Evolutionary conservation across 1,140 invertebrate species (phyloP).

Genomic region (Gryon sp.): DNA sequence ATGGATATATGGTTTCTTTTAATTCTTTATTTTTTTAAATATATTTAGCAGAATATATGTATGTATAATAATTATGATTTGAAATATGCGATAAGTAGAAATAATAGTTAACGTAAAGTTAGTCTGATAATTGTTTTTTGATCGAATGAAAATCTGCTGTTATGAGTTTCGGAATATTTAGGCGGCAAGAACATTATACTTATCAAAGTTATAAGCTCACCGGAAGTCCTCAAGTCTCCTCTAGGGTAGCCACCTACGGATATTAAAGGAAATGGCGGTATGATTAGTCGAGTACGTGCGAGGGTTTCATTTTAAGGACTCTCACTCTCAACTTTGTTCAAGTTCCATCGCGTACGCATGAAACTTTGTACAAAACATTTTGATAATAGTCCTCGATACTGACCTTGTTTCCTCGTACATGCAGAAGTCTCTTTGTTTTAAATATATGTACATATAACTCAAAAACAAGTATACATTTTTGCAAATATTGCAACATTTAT

Average conservation of each 20-base stretch:
- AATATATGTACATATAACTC: too few species aligned
- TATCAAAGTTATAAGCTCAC: constrained; percentile 71
- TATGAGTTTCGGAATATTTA: constrained; percentile 73
- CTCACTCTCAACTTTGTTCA: constrained; percentile 30
- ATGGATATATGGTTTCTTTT: too few species aligned
- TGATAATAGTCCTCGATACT: constrained; percentile 44
- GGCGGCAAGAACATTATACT: constrained; percentile 69
- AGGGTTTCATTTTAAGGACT: constrained; percentile 74
- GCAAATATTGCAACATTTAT: too few species aligned
- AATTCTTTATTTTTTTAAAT: too few species aligned
- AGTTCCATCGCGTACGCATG: constrained; percentile 24
- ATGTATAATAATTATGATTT: too few species aligned
- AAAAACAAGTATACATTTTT: too few species aligned
- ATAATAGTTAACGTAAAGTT: too few species aligned
- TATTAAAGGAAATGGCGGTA: constrained; percentile 81
- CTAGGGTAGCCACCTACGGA: constrained; percentile 74
- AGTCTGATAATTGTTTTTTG: constrained; percentile 35
- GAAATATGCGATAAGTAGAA: too few species aligned
- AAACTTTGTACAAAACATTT: constrained; percentile 45
- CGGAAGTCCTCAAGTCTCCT: constrained; percentile 77
- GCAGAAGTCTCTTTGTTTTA: too few species aligned
- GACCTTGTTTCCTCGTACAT: constrained; percentile 31
- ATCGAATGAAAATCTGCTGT: constrained; percentile 13
- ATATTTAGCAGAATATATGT: too few species aligned
- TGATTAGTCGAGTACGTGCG: constrained; percentile 80